These are phyloP conservation scores for Oreohelix idahoensis DNA, from an alignment of 1,140 invertebrate genomes.

Conservation along the genomic window DNA sequence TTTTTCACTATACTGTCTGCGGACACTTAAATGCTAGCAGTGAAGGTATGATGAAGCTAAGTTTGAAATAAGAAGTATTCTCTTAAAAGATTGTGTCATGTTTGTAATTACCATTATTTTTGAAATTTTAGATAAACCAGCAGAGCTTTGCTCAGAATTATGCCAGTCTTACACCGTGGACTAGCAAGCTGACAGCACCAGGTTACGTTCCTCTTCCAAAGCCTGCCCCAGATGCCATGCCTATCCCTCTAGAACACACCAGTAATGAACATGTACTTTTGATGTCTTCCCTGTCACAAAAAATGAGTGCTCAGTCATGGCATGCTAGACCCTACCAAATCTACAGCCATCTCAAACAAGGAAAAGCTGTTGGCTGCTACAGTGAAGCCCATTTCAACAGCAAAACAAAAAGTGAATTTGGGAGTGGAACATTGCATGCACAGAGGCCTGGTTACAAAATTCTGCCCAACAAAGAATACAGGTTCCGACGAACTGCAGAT, in stretches of 20 bases:
- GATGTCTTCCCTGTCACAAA: neutral
- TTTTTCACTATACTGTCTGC: no score
- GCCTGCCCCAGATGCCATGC: constrained; percentile 14
- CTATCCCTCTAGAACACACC: constrained; percentile 8
- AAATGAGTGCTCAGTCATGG: neutral
- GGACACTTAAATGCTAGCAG: no score
- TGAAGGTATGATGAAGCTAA: no score
- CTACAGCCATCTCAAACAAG: constrained; percentile 20
- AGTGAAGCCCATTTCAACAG: neutral
- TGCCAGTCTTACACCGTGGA: constrained; percentile 22
- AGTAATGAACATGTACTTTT: neutral
- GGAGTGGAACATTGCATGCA: no score
- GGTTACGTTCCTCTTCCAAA: neutral
- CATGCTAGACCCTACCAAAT: neutral
- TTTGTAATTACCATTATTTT: no score
- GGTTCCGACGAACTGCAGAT: constrained; percentile 42
- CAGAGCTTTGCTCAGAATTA: constrained; percentile 16
- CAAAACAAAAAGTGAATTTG: constrained; percentile 9
- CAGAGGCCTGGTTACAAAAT: neutral
- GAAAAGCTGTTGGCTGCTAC: neutral
- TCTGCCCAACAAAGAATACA: constrained; percentile 29
- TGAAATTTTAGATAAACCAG: neutral
- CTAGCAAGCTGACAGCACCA: neutral
- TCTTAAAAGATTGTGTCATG: no score
- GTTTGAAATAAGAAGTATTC: no score